phyloP scores from a whole-genome alignment of 2,888 invertebrate species.

The Eupithecia dodoneata region DNA sequence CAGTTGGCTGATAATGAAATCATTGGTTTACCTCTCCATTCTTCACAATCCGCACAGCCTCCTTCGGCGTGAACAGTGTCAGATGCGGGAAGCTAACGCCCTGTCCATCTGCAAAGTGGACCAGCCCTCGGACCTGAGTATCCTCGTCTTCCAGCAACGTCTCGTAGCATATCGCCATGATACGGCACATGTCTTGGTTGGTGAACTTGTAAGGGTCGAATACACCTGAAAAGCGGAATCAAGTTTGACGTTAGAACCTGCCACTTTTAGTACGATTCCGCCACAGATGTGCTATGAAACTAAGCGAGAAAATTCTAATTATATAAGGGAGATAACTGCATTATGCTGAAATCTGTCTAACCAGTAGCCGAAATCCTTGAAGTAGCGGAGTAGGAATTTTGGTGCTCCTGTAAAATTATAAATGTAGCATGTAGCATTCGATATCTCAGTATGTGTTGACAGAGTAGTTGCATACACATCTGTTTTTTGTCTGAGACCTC shows the following conservation, averaged over 20 bases:
- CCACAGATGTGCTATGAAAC: not conserved
- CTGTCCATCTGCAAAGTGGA: slow-evolving; percentile 90
- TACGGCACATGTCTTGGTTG: slow-evolving; percentile 90
- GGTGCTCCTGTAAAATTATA: not conserved
- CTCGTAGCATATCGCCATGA: slow-evolving; percentile 91
- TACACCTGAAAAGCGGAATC: slow-evolving; percentile 80
- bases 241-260: not conserved
- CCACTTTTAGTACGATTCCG: not conserved
- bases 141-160: slow-evolving; percentile 92
- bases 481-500: not conserved
- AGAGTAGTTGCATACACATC: not conserved
- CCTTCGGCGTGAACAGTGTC: slow-evolving; percentile 90
- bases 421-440: too few relatives aligned
- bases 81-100: slow-evolving; percentile 90
- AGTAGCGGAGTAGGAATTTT: not conserved
- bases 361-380: not conserved
- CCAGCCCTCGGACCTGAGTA: slow-evolving; percentile 90
- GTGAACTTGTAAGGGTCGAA: slow-evolving; percentile 91
- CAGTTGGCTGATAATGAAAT: not conserved
- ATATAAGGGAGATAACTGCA: not conserved
- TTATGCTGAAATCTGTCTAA: not conserved
- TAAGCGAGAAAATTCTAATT: not conserved
- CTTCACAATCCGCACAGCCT: slow-evolving; percentile 91
- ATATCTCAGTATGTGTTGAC: not conserved
- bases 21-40: slow-evolving; percentile 87